These are phyloP conservation scores for Megalonaias nervosa DNA, from an alignment of 1,140 invertebrate species.

Conservation along the genomic window DNA sequence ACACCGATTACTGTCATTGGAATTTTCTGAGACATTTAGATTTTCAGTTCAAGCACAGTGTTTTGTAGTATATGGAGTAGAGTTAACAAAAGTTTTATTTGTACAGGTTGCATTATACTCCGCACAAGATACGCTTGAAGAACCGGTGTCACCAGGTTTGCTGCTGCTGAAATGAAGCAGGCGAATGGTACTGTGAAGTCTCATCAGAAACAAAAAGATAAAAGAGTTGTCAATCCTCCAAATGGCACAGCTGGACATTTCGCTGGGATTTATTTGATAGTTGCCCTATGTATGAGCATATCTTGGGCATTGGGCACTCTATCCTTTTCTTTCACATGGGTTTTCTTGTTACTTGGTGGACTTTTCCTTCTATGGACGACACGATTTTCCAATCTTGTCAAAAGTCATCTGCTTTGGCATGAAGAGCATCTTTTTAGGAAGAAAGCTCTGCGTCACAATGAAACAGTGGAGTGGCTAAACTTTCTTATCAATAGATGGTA, in stretches of 20 bases:
- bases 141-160: no score
- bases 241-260: not conserved
- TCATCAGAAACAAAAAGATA: no score
- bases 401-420: constrained; percentile 60
- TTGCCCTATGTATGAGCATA: constrained; percentile 44
- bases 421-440: constrained; percentile 70
- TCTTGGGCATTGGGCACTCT: constrained; percentile 57
- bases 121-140: no score
- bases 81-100: no score
- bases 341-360: constrained; percentile 49
- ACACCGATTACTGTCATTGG: no score
- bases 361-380: constrained; percentile 63
- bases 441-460: constrained; percentile 72
- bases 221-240: no score
- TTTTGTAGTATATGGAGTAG: no score
- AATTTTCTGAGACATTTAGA: no score
- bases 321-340: constrained; percentile 59
- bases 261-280: constrained; percentile 58
- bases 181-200: no score
- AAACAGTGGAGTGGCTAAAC: constrained; percentile 76
- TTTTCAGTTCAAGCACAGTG: no score
- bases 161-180: no score
- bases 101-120: no score
- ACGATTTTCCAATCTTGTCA: constrained; percentile 54
- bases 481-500: constrained; percentile 75